Evolutionary conservation across 2,797 vertebrate species (phyloP).

Genomic region (Myotis pilosus): DNA sequence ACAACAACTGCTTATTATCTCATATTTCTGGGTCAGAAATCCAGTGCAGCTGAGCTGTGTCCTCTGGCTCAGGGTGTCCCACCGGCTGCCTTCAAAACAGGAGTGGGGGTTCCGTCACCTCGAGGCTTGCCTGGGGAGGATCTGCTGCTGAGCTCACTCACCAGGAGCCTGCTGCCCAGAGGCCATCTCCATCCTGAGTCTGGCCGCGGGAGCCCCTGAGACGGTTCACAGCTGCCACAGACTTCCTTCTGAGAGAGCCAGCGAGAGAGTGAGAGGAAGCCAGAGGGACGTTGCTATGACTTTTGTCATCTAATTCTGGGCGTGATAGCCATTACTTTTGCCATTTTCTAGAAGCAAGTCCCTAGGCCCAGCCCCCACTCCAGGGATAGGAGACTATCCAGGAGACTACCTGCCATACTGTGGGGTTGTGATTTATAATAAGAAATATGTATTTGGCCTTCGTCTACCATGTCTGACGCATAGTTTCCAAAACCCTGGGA

Average conservation of each 20-base stretch:
- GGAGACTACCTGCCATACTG: rapidly evolving
- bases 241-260: neutral
- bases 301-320: neutral
- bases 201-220: neutral
- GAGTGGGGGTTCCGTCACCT: no score
- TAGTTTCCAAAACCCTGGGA: neutral
- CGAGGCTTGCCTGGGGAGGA: rapidly evolving
- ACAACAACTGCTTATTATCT: neutral
- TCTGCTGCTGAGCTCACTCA: neutral
- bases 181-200: neutral
- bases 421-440: neutral
- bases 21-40: neutral
- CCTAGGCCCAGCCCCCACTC: no score
- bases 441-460: neutral
- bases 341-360: neutral
- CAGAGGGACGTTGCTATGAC: neutral
- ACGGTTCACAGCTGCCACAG: neutral
- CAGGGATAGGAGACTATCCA: neutral
- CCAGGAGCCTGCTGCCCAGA: neutral
- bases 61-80: neutral
- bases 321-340: neutral
- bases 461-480: neutral
- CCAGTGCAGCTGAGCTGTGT: neutral
- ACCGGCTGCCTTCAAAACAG: neutral
- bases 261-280: no score